A percentile compares a stretch with the other conserved stretches of the same genome.
These are phyloP conservation scores for Ischnus inquisitorius DNA, from an alignment of 2,888 invertebrate species.

Conservation along the genomic window DNA sequence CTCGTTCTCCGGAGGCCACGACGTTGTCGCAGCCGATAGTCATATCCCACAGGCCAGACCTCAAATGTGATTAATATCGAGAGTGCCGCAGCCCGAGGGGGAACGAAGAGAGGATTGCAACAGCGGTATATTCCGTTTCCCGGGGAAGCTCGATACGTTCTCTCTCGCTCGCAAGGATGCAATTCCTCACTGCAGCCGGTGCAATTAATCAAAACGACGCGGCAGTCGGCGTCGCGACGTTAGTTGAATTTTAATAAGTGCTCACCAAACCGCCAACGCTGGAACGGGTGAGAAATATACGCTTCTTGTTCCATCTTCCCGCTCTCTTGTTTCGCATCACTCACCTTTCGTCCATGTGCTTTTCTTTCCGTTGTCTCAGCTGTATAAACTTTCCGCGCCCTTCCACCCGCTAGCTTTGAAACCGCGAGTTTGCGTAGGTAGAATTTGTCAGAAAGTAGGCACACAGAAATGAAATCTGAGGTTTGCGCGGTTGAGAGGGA, in stretches of 20 bases:
- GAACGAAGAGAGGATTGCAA: slow-evolving; percentile 7
- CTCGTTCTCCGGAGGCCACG: slow-evolving; percentile 28
- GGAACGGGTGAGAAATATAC: background rate
- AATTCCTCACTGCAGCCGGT: slow-evolving; percentile 32
- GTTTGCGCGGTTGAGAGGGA: background rate
- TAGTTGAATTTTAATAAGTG: slow-evolving; percentile 69
- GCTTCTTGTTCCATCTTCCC: background rate
- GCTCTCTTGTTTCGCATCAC: slow-evolving; percentile 12
- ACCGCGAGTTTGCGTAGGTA: background rate
- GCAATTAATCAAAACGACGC: slow-evolving; percentile 76
- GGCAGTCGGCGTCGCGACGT: slow-evolving; percentile 46
- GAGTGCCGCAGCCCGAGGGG: slow-evolving; percentile 45
- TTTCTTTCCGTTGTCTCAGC: slow-evolving; percentile 11
- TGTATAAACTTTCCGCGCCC: background rate
- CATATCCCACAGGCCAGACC: slow-evolving; percentile 68
- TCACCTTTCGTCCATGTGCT: slow-evolving; percentile 17
- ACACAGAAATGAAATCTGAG: slow-evolving; percentile 30
- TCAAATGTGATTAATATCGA: slow-evolving; percentile 77
- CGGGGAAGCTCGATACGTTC: slow-evolving; percentile 52
- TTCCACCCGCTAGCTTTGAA: background rate
- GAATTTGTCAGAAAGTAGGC: slow-evolving; percentile 29
- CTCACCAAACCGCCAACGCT: background rate
- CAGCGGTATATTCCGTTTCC: slow-evolving; percentile 71
- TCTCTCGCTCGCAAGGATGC: slow-evolving; percentile 22
- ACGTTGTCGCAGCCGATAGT: slow-evolving; percentile 64